phyloP scores from a whole-genome alignment of 2,113 vertebrate genomes.

The Etheostoma spectabile region DNA sequence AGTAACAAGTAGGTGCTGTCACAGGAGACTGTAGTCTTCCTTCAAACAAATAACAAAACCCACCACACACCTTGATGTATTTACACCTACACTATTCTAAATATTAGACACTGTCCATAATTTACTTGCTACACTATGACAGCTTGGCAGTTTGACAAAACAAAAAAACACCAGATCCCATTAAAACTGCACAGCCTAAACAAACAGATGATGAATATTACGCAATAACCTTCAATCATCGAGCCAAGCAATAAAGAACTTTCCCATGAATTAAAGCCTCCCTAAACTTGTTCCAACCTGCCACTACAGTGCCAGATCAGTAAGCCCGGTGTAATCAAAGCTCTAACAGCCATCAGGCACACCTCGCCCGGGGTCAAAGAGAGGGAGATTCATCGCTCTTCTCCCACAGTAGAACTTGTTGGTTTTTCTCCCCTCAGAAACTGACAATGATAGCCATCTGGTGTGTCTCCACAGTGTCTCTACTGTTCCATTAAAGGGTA shows the following conservation, averaged over 20 bases:
- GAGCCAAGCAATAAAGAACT: not conserved
- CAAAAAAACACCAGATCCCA: not conserved
- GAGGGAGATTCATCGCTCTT: constrained; percentile 25
- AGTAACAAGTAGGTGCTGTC: too few species aligned
- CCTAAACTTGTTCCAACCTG: constrained; percentile 18
- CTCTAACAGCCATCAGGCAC: constrained; percentile 19
- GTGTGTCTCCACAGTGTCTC: constrained; percentile 36
- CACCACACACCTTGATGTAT: not conserved
- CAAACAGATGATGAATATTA: constrained; percentile 18
- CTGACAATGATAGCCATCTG: constrained; percentile 44
- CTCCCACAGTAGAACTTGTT: constrained; percentile 36
- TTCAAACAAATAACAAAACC: not conserved
- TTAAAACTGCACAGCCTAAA: not conserved
- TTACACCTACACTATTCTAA: not conserved
- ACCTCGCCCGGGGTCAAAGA: constrained; percentile 31
- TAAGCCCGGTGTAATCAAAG: constrained; percentile 18
- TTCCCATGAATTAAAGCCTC: constrained; percentile 39
- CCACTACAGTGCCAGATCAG: constrained; percentile 15
- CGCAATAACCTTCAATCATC: constrained; percentile 31
- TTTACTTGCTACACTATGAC: not conserved
- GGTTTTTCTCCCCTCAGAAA: constrained; percentile 42
- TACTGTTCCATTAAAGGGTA: constrained; percentile 7
- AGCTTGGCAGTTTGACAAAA: not conserved
- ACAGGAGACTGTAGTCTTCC: too few species aligned
- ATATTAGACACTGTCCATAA: not conserved